These are phyloP conservation scores for Periparus ater DNA, from an alignment of 2,797 vertebrate species.

Conservation along the genomic window DNA sequence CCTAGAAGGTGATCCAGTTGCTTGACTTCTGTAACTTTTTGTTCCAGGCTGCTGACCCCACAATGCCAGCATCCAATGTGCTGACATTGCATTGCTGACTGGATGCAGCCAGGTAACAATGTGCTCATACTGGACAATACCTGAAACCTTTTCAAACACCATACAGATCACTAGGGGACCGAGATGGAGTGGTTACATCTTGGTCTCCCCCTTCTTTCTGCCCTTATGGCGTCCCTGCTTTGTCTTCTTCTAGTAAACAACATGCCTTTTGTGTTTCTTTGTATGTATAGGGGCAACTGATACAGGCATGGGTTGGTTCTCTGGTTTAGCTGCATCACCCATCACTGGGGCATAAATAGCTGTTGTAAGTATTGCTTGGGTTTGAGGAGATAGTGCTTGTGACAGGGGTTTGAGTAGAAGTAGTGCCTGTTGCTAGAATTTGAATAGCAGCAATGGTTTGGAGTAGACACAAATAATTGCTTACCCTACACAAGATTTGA, in stretches of 20 bases:
- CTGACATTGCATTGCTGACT: too few species aligned
- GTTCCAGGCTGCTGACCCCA: not conserved
- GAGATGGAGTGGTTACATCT: fast-evolving
- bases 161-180: too few species aligned
- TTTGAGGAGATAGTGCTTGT: not conserved
- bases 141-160: not conserved
- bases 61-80: not conserved
- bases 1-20: not conserved
- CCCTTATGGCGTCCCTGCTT: not conserved
- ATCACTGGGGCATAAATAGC: not conserved
- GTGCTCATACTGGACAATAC: not conserved
- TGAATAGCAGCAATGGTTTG: not conserved
- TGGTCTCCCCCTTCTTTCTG: not conserved
- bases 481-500: not conserved
- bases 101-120: not conserved
- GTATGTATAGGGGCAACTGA: not conserved
- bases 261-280: not conserved
- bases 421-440: not conserved
- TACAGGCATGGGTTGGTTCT: not conserved
- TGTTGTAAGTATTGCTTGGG: not conserved
- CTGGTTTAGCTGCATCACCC: not conserved
- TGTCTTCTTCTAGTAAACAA: not conserved
- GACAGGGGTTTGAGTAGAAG: not conserved
- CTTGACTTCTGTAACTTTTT: not conserved
- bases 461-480: not conserved